Percentiles rank a stretch among this genome's conserved stretches.
phyloP scores from a whole-genome alignment of 2,888 invertebrate genomes.

The Limnephilus auricula region DNA sequence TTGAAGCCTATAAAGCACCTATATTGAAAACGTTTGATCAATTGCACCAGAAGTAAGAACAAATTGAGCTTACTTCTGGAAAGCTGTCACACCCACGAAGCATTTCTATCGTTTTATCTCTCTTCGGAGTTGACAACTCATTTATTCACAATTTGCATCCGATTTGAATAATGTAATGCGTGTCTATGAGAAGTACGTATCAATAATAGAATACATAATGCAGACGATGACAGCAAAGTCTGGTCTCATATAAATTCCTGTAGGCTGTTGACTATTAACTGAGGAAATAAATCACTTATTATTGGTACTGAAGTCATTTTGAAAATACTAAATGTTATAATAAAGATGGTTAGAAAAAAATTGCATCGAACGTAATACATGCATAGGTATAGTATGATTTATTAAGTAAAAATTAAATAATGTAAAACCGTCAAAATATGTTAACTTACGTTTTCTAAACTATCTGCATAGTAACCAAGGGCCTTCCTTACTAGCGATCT shows the following conservation, averaged over 20 bases:
- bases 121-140: slow-evolving; percentile 7
- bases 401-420: too few relatives aligned
- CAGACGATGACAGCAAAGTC: neutral
- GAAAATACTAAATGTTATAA: too few relatives aligned
- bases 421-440: too few relatives aligned
- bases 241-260: neutral
- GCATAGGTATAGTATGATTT: too few relatives aligned
- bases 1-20: too few relatives aligned
- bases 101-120: neutral
- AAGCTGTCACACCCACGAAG: neutral
- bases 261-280: neutral
- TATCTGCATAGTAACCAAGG: too few relatives aligned
- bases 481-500: too few relatives aligned
- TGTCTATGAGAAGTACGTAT: neutral
- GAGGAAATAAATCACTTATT: slow-evolving; percentile 8
- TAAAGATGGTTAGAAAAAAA: neutral
- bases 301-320: neutral
- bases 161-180: slow-evolving; percentile 11
- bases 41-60: neutral
- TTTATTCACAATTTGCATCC: slow-evolving; percentile 20
- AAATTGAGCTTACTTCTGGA: neutral
- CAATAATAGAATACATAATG: neutral
- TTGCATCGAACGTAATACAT: neutral
- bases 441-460: too few relatives aligned
- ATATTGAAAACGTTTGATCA: neutral